phyloP scores from a whole-genome alignment of 2,888 invertebrate genomes.

The Coronaproctus castanopsis region DNA sequence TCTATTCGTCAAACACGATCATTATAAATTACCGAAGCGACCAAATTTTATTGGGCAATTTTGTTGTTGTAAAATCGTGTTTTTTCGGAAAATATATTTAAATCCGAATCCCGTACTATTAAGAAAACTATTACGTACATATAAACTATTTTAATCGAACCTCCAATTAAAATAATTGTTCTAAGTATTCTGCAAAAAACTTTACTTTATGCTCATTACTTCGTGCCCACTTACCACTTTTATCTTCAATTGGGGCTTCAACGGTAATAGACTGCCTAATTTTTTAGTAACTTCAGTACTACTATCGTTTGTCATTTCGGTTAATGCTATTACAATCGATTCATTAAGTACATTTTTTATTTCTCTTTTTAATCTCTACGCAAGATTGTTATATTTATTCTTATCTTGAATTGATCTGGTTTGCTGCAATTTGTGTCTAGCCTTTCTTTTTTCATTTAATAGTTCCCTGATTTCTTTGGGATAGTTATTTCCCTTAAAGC shows the following conservation, averaged over 20 bases:
- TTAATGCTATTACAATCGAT: background rate
- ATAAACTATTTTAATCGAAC: too few species aligned
- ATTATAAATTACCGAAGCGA: too few species aligned
- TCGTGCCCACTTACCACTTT: background rate
- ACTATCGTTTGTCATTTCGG: background rate
- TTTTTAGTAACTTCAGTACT: background rate
- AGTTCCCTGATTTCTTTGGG: background rate
- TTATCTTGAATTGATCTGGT: background rate
- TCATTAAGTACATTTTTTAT: background rate
- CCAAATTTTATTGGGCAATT: too few species aligned
- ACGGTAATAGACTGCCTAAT: too few species aligned
- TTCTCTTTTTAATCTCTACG: background rate
- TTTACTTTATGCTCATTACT: too few species aligned
- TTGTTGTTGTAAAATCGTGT: too few species aligned
- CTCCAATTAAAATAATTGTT: too few species aligned
- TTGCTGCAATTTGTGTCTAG: background rate
- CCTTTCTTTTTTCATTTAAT: background rate
- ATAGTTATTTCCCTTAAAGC: background rate
- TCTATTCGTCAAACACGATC: too few species aligned
- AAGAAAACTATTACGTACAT: too few species aligned
- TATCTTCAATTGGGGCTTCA: background rate
- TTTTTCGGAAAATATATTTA: too few species aligned
- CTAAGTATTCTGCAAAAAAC: too few species aligned
- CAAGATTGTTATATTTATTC: background rate
- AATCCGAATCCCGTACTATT: too few species aligned